These are phyloP conservation scores for Pemphigus obesinymphae DNA, from an alignment of 1,140 invertebrate genomes.

Conservation along the genomic window DNA sequence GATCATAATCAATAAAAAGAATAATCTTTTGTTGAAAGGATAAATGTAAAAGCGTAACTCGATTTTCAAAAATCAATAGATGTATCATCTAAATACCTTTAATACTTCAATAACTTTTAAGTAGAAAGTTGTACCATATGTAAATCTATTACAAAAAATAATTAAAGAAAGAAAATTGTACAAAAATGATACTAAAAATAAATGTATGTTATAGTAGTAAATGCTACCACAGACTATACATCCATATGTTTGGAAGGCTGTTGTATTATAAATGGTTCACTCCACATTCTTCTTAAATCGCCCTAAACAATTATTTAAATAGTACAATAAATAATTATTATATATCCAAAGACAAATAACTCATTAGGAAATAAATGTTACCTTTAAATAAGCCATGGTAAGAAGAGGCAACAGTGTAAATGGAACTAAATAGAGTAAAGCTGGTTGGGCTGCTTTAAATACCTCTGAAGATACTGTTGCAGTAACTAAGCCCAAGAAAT, in stretches of 20 bases:
- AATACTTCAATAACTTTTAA: neutral
- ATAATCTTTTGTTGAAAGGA: neutral
- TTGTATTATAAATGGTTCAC: slow-evolving; percentile 87
- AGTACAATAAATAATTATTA: neutral
- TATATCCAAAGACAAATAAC: neutral
- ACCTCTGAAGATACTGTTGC: slow-evolving; percentile 95
- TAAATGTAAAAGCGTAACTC: neutral
- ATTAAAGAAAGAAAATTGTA: slow-evolving; percentile 22
- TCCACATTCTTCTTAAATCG: slow-evolving; percentile 94
- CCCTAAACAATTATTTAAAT: slow-evolving; percentile 61
- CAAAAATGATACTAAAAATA: slow-evolving; percentile 34
- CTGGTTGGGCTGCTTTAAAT: slow-evolving; percentile 96
- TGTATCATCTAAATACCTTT: neutral
- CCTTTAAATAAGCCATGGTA: slow-evolving; percentile 96
- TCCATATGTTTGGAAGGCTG: slow-evolving; percentile 69
- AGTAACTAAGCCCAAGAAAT: slow-evolving; percentile 92
- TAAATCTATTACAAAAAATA: slow-evolving; percentile 8
- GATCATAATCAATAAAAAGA: neutral
- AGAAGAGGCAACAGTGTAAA: slow-evolving; percentile 92
- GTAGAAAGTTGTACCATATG: neutral
- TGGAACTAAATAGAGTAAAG: slow-evolving; percentile 92
- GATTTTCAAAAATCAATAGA: neutral
- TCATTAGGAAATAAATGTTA: neutral
- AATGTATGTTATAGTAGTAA: neutral
- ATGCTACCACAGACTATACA: slow-evolving; percentile 50